A percentile compares a stretch with the other conserved stretches of the same genome.
phyloP scores from a whole-genome alignment of 2,113 vertebrate genomes.

The Pongo abelii region DNA sequence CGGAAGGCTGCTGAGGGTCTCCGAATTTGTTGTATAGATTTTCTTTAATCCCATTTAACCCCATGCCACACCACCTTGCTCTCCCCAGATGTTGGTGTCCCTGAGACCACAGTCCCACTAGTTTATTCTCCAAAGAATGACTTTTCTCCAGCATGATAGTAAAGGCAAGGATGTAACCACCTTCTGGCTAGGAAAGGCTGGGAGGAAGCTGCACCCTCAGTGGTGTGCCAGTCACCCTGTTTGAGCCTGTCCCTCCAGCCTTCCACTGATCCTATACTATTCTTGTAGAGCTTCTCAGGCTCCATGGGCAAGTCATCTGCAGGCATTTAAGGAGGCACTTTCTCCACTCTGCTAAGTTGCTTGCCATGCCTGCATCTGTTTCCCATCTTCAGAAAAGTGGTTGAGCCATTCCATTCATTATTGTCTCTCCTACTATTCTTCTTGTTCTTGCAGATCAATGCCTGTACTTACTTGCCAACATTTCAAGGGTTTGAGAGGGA shows the following conservation, averaged over 20 bases:
- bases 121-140: neutral
- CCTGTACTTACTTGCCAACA: neutral
- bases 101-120: neutral
- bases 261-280: too few relatives aligned
- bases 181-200: neutral
- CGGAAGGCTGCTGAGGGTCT: neutral
- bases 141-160: neutral
- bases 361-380: neutral
- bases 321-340: neutral
- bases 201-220: neutral
- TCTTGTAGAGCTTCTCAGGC: neutral
- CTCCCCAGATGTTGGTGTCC: neutral
- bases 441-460: neutral
- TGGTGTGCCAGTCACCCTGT: neutral
- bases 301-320: neutral
- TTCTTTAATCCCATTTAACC: neutral
- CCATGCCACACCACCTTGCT: neutral
- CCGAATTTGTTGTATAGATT: neutral
- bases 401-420: neutral
- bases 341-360: neutral
- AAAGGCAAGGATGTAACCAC: neutral
- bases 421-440: neutral
- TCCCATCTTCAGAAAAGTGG: neutral
- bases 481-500: neutral
- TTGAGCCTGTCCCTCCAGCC: neutral